Evolutionary conservation across 2,113 vertebrate species (phyloP), one percentile per base, ranked within the genome.

Genomic region (Thalassarche chlororhynchos): DNA sequence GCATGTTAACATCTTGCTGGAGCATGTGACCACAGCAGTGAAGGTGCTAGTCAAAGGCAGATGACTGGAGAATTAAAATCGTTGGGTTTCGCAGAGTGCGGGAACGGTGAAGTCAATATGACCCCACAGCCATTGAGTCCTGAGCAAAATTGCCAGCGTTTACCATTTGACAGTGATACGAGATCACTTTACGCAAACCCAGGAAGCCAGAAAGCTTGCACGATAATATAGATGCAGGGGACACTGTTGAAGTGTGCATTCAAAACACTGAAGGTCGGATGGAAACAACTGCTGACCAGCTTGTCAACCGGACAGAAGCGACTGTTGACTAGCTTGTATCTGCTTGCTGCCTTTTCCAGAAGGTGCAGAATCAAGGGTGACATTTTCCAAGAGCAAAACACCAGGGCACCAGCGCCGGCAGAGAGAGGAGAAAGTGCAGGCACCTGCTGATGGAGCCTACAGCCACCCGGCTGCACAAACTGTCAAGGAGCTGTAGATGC

Each of bases 91-190:
- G 0, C 68, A 24, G 29, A 8, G 21, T 11, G 6, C 47, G 38
- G 62, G n/a, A 55, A 5, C 49, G 13, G 3, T 11, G 77, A 74
- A 32, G 31, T 16, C 26, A 16, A 0, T 8, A 26, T 9, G 31
- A 44, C 46, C 55, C 23, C 44, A 14, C 14, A 36, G 55, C 36
- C 54, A 4, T 7, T 0, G 2, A 54, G 17, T 3, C 17, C n/a
- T 10, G 29, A 72, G 76, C 44, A 26, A 19, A 49, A n/a, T 4
- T 15, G 15, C 23, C 52, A 42, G n/a, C 1, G 2, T 46, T 24
- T 23, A 54, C n/a, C 40, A 2, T 51, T 42, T 17, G 36, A 3
- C 2, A 3, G 71, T 1, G 58, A 11, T 0, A 3, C 0, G 0
- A 84, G 64, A 31, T 2, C 16, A 4, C 25, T 38, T 10, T 3